phyloP scores from a whole-genome alignment of 2,113 vertebrate species.

The human (Homo sapiens) region DNA sequence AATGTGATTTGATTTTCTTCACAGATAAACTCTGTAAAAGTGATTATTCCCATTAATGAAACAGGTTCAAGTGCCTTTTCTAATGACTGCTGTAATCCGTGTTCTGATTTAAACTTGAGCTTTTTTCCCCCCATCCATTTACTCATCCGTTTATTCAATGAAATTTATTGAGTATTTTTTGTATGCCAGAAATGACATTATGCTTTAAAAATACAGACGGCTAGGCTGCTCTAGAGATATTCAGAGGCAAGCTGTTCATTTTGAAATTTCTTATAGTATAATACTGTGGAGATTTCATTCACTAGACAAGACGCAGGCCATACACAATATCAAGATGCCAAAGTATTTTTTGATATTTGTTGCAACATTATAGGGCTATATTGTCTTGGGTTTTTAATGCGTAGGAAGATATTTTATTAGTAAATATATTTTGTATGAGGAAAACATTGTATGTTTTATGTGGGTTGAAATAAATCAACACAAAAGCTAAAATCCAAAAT shows the following conservation, averaged over 20 bases:
- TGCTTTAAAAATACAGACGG: background rate
- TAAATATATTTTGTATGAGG: background rate
- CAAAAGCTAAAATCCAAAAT: background rate
- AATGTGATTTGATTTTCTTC: slow-evolving; percentile 49
- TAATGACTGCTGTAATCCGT: slow-evolving; percentile 45
- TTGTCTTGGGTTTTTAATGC: background rate
- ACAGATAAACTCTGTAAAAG: slow-evolving; percentile 1
- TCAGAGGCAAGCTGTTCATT: slow-evolving; percentile 17
- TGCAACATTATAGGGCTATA: background rate
- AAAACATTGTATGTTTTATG: background rate
- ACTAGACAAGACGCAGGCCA: background rate
- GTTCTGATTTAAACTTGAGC: slow-evolving; percentile 41
- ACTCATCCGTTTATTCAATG: slow-evolving; percentile 23
- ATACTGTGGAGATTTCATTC: background rate
- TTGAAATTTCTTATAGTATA: background rate
- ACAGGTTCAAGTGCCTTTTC: background rate
- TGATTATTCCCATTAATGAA: slow-evolving; percentile 51
- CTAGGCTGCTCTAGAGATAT: background rate
- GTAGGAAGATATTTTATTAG: background rate
- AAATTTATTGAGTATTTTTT: slow-evolving; percentile 18
- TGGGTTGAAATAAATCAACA: background rate
- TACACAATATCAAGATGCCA: background rate
- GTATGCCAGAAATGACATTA: background rate
- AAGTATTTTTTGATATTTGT: background rate
- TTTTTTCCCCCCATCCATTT: background rate